Base-by-base conservation (phyloP, 2,113 vertebrate species). In the Dicerorhinus sumatrensis region DNA sequence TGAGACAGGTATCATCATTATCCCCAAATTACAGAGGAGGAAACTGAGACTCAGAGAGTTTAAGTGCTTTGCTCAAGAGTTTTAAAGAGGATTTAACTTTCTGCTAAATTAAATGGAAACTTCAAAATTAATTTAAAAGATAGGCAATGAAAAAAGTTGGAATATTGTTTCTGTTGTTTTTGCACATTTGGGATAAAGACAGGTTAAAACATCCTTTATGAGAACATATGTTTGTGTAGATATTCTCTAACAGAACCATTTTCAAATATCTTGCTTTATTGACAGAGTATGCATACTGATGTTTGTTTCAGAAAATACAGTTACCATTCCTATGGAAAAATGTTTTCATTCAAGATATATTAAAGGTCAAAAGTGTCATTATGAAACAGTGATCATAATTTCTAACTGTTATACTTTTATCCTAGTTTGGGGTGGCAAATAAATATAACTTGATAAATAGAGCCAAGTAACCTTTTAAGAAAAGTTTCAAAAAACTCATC, bases 401-500 rank as follows among this genome's bases (percentile, higher is more conserved):
- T 80, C 76, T 87, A 89, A 67, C 48, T 63, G 12, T 76, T 54
- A 33, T 5, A 70, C 29, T 63, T 73, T 75, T n/a, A 92, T 56
- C 39, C 5, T 70, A 58, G 12, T 65, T 97, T 72, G 1, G 70
- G 25, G 21, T 69, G 62, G 39, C 33, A 88, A 85, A 92, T 70
- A 93, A 83, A 36, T 46, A 31, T 56, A 76, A 91, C 54, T 93
- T 31, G n/a, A 75, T 82, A 72, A 92, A 72, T 6, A 91, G 1
- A 79, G 16, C 51, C n/a, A 86, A 83, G 33, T 51, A 80, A 25
- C 14, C 39, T 88, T 77, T 80, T 88, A 88, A 85, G 81, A 94
- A 83, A 92, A 69, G 46, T 88, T 88, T 94, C 58, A 67, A 86
- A 51, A 98, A 96, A 25, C 77, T 95, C 67, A 80, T 76, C 33